phyloP scores from a whole-genome alignment of 1,140 invertebrate genomes.

The Ips nitidus region DNA sequence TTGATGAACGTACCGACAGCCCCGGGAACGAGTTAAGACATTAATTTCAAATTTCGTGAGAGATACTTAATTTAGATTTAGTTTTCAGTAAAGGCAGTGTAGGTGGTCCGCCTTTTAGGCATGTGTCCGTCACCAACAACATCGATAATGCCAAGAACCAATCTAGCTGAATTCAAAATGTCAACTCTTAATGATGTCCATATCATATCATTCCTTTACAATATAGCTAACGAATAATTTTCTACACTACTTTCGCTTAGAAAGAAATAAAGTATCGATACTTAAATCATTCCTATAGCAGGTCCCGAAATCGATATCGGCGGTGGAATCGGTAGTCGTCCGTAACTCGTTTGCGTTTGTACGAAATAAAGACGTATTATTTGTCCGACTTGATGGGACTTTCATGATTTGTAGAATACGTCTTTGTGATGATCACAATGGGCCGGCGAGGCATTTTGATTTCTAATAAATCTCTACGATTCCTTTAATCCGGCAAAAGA shows the following conservation, averaged over 20 bases:
- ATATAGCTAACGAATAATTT: no score
- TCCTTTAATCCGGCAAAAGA: conserved; percentile 20
- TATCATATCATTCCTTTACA: no score
- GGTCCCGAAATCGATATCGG: conserved; percentile 8
- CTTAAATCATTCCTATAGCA: background rate
- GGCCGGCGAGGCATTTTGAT: conserved; percentile 28
- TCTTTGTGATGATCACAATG: conserved; percentile 21
- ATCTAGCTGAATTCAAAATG: no score
- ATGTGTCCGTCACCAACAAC: conserved; percentile 4
- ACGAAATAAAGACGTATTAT: conserved; percentile 27
- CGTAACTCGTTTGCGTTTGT: conserved; percentile 29
- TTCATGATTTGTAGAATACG: conserved; percentile 31
- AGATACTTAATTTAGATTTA: conserved; percentile 32
- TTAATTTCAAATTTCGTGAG: conserved; percentile 31
- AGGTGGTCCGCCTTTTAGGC: conserved; percentile 23
- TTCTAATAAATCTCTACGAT: conserved; percentile 19
- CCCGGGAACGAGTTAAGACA: conserved; percentile 29
- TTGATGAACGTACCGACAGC: conserved; percentile 30
- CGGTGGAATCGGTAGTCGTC: conserved; percentile 24
- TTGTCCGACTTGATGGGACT: conserved; percentile 28
- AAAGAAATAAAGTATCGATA: no score
- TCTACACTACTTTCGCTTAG: no score
- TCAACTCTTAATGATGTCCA: no score
- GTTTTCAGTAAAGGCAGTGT: conserved; percentile 18
- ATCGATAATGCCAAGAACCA: no score